phyloP scores from a whole-genome alignment of 2,888 invertebrate species.

The Allophyes oxyacanthae region DNA sequence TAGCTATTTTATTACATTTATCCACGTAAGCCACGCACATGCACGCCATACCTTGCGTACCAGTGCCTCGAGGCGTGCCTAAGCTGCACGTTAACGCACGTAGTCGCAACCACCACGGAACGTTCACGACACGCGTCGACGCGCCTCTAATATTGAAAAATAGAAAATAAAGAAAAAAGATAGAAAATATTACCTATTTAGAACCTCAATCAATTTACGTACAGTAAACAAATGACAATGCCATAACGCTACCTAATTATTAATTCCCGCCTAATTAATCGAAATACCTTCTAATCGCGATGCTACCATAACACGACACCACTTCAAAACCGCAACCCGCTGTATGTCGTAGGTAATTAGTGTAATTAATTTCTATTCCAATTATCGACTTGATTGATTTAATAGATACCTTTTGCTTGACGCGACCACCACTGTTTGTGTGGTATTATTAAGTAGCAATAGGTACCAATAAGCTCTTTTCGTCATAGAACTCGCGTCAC shows the following conservation, averaged over 20 bases:
- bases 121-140: no score
- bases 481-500: constrained; percentile 12
- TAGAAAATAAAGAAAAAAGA: no score
- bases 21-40: no score
- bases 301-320: constrained; percentile 38
- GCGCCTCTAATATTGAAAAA: no score
- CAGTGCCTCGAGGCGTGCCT: no score
- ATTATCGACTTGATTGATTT: constrained; percentile 28
- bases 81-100: no score
- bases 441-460: background rate
- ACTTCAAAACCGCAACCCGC: constrained; percentile 27
- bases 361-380: constrained; percentile 39
- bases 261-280: constrained; percentile 35
- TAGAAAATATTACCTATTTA: no score
- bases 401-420: constrained; percentile 8
- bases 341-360: constrained; percentile 33
- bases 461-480: background rate
- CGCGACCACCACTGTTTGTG: background rate
- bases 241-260: constrained; percentile 13
- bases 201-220: no score
- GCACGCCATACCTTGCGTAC: no score
- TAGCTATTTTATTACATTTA: no score
- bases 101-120: no score
- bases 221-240: no score
- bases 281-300: constrained; percentile 25